A percentile compares a stretch with the other conserved stretches of the same genome.
Evolutionary conservation across 2,888 invertebrate genomes (phyloP).

Genomic region (Agonum fuliginosum): DNA sequence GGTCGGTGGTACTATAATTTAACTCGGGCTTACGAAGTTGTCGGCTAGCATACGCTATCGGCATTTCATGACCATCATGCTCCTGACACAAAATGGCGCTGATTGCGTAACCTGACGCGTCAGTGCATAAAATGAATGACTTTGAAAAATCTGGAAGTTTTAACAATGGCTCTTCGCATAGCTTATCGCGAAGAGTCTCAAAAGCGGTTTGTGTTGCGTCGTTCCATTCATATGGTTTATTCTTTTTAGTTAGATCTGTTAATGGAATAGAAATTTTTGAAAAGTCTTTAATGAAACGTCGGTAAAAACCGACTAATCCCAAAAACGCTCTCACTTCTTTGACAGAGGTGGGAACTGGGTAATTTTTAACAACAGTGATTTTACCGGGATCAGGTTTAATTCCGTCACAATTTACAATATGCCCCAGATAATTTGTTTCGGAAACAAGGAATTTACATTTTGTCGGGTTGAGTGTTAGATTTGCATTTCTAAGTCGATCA

Average conservation of each 20-base stretch:
- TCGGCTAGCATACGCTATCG: conserved; percentile 60
- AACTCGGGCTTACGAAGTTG: conserved; percentile 59
- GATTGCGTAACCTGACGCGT: conserved; percentile 62
- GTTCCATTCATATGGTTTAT: not conserved
- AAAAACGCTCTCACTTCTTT: conserved; percentile 62
- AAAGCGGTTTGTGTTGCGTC: no score
- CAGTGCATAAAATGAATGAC: conserved; percentile 58
- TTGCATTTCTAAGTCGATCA: conserved; percentile 60
- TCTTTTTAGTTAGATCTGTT: not conserved
- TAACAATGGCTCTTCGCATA: conserved; percentile 53
- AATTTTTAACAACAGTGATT: conserved; percentile 46
- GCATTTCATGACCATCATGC: conserved; percentile 59
- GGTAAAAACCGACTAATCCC: conserved; percentile 62
- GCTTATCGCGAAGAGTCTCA: not conserved
- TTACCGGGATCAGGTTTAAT: conserved; percentile 61
- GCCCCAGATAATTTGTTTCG: conserved; percentile 60
- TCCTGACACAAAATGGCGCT: conserved; percentile 64
- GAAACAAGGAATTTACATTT: conserved; percentile 63
- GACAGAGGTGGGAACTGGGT: conserved; percentile 52
- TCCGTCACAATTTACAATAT: conserved; percentile 58
- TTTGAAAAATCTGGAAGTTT: conserved; percentile 63
- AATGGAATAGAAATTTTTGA: conserved; percentile 53
- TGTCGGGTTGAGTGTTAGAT: conserved; percentile 60
- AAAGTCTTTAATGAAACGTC: conserved; percentile 59
- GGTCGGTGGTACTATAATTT: conserved; percentile 61